Percentiles rank a stretch among this genome's conserved stretches.
phyloP scores from a whole-genome alignment of 1,140 invertebrate species.

The Steinernema feltiae region DNA sequence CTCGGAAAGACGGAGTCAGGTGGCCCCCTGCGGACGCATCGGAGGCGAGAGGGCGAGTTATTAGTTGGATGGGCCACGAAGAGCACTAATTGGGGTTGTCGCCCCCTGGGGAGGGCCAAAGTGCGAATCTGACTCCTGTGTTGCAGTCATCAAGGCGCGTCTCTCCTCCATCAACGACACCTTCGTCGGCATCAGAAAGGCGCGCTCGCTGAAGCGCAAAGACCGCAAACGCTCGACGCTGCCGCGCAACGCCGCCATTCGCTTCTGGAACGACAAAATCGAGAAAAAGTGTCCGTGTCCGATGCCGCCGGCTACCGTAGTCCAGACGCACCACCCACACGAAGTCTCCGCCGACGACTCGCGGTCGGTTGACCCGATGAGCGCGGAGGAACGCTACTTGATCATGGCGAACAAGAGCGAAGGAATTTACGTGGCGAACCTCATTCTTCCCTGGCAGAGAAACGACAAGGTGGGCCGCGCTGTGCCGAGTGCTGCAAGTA shows the following conservation, averaged over 20 bases:
- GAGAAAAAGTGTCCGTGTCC: slow-evolving; percentile 43
- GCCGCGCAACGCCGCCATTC: neutral
- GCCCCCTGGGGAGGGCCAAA: neutral
- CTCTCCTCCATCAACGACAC: slow-evolving; percentile 1
- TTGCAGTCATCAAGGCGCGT: slow-evolving; percentile 4
- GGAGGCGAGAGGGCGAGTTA: neutral
- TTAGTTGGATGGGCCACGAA: neutral
- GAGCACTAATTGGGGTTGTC: neutral
- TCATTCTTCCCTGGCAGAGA: slow-evolving; percentile 52
- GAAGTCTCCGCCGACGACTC: neutral
- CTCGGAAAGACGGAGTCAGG: neutral
- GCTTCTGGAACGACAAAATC: slow-evolving; percentile 20
- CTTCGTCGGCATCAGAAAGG: neutral
- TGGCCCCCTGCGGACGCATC: neutral
- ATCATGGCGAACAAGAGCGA: slow-evolving; percentile 47
- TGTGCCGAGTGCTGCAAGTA: neutral
- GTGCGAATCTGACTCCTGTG: neutral
- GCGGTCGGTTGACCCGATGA: neutral
- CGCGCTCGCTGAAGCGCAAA: slow-evolving; percentile 19
- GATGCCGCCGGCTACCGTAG: slow-evolving; percentile 20
- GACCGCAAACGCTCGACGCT: slow-evolving; percentile 27
- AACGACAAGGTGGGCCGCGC: slow-evolving; percentile 35
- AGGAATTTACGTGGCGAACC: slow-evolving; percentile 38
- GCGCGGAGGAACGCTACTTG: slow-evolving; percentile 35
- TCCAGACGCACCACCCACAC: slow-evolving; percentile 9